Evolutionary conservation across 1,140 invertebrate genomes (phyloP).

Genomic region (Hyphantria cunea): DNA sequence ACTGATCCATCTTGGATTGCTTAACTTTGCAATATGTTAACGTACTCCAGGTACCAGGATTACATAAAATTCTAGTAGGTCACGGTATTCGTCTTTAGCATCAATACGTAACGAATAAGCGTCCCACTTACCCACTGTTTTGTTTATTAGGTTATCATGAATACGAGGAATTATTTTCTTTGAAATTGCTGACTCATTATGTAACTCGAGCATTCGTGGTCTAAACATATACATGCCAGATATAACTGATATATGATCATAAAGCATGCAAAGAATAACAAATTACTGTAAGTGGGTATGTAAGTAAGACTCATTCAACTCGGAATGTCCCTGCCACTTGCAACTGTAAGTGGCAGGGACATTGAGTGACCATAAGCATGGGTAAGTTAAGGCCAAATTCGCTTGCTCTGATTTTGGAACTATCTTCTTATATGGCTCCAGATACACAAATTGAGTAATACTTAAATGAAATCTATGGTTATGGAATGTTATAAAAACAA

Average conservation of each 20-base stretch:
- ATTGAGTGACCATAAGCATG: too few species aligned
- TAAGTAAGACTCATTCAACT: background rate
- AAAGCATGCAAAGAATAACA: constrained; percentile 2
- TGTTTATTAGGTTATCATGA: constrained; percentile 2
- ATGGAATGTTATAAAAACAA: too few species aligned
- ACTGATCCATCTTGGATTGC: too few species aligned
- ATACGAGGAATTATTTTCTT: background rate
- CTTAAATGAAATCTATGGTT: too few species aligned
- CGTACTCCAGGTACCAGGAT: background rate
- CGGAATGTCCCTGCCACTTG: background rate
- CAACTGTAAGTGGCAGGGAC: too few species aligned
- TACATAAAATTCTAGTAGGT: background rate
- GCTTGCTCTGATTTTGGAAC: too few species aligned
- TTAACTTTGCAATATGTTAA: too few species aligned
- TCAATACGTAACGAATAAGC: too few species aligned
- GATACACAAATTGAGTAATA: too few species aligned
- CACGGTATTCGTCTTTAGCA: background rate
- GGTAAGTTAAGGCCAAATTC: too few species aligned
- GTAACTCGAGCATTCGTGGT: background rate
- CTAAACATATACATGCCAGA: background rate
- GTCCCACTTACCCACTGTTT: background rate
- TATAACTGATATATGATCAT: background rate
- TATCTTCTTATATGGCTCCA: too few species aligned
- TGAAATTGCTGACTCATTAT: background rate
- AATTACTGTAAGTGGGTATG: too few species aligned